Base-by-base conservation (phyloP, 2,888 invertebrate species). In the Sesia bembeciformis region DNA sequence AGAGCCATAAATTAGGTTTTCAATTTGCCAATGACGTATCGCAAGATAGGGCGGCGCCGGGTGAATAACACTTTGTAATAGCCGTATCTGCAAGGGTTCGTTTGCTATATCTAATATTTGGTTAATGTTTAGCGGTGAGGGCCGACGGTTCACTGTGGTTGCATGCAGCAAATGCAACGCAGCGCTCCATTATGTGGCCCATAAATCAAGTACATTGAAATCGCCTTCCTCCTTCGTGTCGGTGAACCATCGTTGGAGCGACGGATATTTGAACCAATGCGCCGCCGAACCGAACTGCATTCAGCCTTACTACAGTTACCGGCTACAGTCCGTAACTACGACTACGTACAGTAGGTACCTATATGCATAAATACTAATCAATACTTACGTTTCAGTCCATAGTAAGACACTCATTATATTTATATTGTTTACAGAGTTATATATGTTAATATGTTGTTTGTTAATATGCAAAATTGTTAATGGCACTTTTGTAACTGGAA, bases 191-290 rank as follows among this genome's bases (percentile, higher is more conserved):
- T 84, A 84, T 78, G 77, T 76, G 72, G 75, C 64, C 66, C 76
- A 81, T 87, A 87, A 86, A 87, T 87, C 86, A 85, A 77, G 74
- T 74, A 84, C 86, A 84, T 81, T 84, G 83, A 84, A 86, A 84
- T 81, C 84, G 84, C 78, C 84, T 85, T 84, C 85, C 83, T 82
- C 79, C 75, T 83, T 84, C 84, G 83, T 83, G 84, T 79, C 78
- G 82, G 76, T 72, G 76, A 74, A 72, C 80, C 78, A 81, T 83
- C 77, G 78, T 66, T 72, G n/a, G 68, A 73, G 74, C 77, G 78
- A 76, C 79, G 80, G 78, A 80, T 81, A 83, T 84, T 82, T 78
- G 81, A 79, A 71, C 78, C 78, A 75, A 74, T 76, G 71, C 70
- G 64, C 57, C 52, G 55, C 69, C 67, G 61, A 70, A 70, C 68